A percentile compares a stretch with the other conserved stretches of the same genome.
These are phyloP conservation scores for Anguilla obscura DNA, from an alignment of 2,797 vertebrate species.

Conservation along the genomic window DNA sequence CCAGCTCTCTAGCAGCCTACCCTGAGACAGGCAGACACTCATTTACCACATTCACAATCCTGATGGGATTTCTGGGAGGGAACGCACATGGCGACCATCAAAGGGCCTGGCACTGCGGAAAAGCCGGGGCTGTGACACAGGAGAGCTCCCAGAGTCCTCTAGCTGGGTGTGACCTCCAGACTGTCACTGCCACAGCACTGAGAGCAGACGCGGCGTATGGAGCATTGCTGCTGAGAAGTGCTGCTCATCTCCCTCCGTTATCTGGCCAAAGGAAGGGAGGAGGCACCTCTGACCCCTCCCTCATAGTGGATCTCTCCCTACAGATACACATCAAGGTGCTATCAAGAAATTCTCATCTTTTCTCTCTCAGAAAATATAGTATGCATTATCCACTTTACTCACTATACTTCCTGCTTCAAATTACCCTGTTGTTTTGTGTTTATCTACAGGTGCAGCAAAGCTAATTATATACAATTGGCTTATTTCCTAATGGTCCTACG, in stretches of 20 bases:
- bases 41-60: conserved; percentile 12
- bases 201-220: not conserved
- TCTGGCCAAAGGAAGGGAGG: not conserved
- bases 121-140: not conserved
- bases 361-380: not conserved
- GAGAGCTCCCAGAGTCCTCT: not conserved
- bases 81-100: conserved; percentile 9
- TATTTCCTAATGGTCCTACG: conserved; percentile 36
- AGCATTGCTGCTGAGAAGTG: not conserved
- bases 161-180: conserved; percentile 7
- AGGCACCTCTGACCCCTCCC: conserved; percentile 2
- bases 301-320: not conserved
- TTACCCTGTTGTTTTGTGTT: not conserved
- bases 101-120: not conserved
- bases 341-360: not conserved
- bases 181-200: not conserved
- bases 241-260: conserved; percentile 17
- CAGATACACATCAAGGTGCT: not conserved
- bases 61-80: conserved; percentile 20
- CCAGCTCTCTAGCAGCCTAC: not conserved
- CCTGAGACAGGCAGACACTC: conserved; percentile 19
- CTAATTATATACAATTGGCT: conserved; percentile 43
- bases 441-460: conserved; percentile 30
- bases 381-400: not conserved
- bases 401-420: not conserved